Percentiles rank a stretch among this genome's conserved stretches.
These are phyloP conservation scores for Varanus salvator DNA, from an alignment of 2,113 vertebrate genomes.

Conservation along the genomic window DNA sequence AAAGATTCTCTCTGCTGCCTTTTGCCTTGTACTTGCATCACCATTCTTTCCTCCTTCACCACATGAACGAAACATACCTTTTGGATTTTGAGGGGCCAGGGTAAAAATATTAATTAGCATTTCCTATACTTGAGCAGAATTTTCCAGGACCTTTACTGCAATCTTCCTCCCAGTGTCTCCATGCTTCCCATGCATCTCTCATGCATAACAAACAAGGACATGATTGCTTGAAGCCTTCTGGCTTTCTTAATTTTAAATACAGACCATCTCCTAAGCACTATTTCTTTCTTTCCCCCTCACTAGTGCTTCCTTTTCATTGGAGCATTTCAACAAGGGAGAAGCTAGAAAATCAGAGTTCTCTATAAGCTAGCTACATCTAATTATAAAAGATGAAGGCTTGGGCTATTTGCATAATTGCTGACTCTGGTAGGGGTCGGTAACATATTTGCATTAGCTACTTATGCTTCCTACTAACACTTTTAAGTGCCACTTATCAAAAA, in stretches of 20 bases:
- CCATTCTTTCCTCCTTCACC: slow-evolving; percentile 15
- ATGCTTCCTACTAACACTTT: slow-evolving; percentile 83
- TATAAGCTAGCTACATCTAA: slow-evolving; percentile 78
- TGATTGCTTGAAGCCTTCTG: slow-evolving; percentile 59
- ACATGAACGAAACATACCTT: slow-evolving; percentile 50
- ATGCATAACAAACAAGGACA: slow-evolving; percentile 70
- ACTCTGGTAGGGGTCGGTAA: slow-evolving; percentile 82
- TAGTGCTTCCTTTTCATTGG: slow-evolving; percentile 30
- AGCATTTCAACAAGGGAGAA: slow-evolving; percentile 67
- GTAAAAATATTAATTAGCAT: slow-evolving; percentile 67
- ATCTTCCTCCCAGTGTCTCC: slow-evolving; percentile 58
- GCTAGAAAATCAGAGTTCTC: slow-evolving; percentile 69
- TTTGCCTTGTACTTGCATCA: slow-evolving; percentile 12
- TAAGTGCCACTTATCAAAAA: slow-evolving; percentile 83
- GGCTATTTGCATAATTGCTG: slow-evolving; percentile 86
- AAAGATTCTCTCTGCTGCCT: neutral
- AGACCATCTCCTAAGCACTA: slow-evolving; percentile 54
- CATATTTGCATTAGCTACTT: slow-evolving; percentile 88
- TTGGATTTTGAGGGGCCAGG: slow-evolving; percentile 45
- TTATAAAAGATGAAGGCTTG: slow-evolving; percentile 85
- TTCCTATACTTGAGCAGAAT: slow-evolving; percentile 62
- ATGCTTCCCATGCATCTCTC: slow-evolving; percentile 67
- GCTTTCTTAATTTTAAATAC: slow-evolving; percentile 57
- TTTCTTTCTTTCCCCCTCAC: slow-evolving; percentile 35
- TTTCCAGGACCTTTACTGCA: slow-evolving; percentile 67